A percentile compares a stretch with the other conserved stretches of the same genome.
Conservation (phyloP, 2,888 invertebrate species). For the Microctonus aethiopoides region DNA sequence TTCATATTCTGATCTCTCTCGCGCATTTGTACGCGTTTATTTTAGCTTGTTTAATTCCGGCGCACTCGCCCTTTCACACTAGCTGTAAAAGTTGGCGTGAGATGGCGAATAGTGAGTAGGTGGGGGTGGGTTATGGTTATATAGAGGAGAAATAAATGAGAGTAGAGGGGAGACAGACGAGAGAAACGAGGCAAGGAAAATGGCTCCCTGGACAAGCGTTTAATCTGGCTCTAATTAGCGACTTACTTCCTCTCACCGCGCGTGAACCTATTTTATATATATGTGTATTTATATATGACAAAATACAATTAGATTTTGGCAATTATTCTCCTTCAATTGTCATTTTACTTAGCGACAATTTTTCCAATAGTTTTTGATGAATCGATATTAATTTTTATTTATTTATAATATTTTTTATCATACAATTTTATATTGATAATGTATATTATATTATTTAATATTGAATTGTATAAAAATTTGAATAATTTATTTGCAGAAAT, state of each 20-base stretch:
- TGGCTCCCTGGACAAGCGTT: conserved; percentile 74
- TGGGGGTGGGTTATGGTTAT: not conserved
- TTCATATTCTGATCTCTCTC: conserved; percentile 8
- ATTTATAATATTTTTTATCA: too few species aligned
- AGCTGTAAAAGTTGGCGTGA: not conserved
- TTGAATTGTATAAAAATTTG: too few species aligned
- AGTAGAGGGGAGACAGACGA: conserved; percentile 6
- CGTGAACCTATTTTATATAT: conserved; percentile 21
- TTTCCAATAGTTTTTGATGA: too few species aligned
- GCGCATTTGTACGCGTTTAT: conserved; percentile 19
- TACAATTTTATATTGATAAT: too few species aligned
- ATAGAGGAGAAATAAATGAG: not conserved
- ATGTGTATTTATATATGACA: too few species aligned
- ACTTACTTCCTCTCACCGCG: conserved; percentile 63
- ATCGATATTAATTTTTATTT: too few species aligned
- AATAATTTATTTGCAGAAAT: too few species aligned
- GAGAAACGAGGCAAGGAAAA: conserved; percentile 59
- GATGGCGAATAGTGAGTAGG: not conserved
- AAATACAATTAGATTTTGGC: too few species aligned
- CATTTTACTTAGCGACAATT: too few species aligned
- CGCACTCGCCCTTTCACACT: not conserved
- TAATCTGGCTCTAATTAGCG: conserved; percentile 76
- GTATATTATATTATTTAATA: too few species aligned
- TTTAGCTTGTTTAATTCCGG: conserved; percentile 17
- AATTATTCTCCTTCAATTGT: too few species aligned